Evolutionary conservation across 2,797 vertebrate genomes (phyloP).

Genomic region (Hephaestus fuliginosus): DNA sequence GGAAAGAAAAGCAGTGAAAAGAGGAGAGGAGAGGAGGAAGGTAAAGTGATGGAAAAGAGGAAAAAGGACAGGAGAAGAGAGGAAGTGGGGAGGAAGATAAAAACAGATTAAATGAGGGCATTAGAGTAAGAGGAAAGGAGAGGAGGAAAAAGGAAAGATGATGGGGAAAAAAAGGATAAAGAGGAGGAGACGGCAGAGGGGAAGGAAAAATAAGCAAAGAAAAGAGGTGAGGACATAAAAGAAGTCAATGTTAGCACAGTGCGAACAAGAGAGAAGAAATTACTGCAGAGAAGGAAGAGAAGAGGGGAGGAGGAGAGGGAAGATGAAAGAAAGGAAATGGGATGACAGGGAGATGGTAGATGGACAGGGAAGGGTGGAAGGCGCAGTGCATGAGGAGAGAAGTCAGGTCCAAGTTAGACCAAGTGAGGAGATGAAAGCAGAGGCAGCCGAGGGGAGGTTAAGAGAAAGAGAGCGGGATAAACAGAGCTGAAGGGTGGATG

Average conservation of each 20-base stretch:
- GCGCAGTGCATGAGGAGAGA: slow-evolving; percentile 26
- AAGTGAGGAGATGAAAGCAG: slow-evolving; percentile 57
- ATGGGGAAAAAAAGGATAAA: background rate
- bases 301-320: slow-evolving; percentile 18
- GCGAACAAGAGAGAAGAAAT: slow-evolving; percentile 17
- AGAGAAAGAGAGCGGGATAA: slow-evolving; percentile 50
- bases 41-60: background rate
- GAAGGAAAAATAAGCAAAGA: background rate
- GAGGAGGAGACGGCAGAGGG: background rate
- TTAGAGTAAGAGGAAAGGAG: background rate
- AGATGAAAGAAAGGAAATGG: slow-evolving; percentile 53
- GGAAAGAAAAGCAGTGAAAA: background rate
- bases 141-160: background rate
- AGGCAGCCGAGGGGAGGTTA: slow-evolving; percentile 48
- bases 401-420: slow-evolving; percentile 57
- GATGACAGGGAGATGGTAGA: slow-evolving; percentile 33
- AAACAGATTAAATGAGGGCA: background rate
- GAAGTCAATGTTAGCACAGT: background rate
- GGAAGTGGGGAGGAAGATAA: background rate
- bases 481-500: slow-evolving; percentile 50
- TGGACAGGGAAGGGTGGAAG: slow-evolving; percentile 24
- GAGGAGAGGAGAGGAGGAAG: background rate
- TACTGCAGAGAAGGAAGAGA: slow-evolving; percentile 12
- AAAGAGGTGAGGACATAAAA: slow-evolving; percentile 6
- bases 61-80: background rate